These are phyloP conservation scores for Solea senegalensis DNA, from an alignment of 2,113 vertebrate genomes.

Conservation along the genomic window DNA sequence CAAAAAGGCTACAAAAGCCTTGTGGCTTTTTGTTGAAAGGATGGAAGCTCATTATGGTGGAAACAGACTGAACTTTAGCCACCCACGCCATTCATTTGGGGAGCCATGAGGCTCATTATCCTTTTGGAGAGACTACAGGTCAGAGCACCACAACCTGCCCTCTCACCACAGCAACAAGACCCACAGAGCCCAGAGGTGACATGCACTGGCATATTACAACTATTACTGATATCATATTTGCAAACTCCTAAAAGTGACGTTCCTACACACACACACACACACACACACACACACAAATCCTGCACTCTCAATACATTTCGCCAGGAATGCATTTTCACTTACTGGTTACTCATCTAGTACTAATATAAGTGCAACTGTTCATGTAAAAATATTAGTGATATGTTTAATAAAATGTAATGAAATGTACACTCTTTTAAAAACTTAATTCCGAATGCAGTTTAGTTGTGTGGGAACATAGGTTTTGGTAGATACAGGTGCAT, in stretches of 20 bases:
- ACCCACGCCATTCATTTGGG: slow-evolving; percentile 69
- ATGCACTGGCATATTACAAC: slow-evolving; percentile 34
- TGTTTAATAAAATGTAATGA: no score
- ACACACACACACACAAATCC: no score
- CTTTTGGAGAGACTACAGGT: slow-evolving; percentile 73
- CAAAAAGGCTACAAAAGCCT: slow-evolving; percentile 50
- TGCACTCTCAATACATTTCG: no score
- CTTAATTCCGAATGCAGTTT: no score
- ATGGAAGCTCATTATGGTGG: slow-evolving; percentile 70
- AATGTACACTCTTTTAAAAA: no score
- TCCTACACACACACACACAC: no score
- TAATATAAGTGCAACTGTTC: no score
- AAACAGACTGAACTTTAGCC: slow-evolving; percentile 63
- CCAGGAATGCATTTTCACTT: no score
- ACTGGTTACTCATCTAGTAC: no score
- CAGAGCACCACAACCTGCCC: slow-evolving; percentile 66
- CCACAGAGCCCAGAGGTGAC: slow-evolving; percentile 51
- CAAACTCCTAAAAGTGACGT: neutral
- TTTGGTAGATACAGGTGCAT: neutral
- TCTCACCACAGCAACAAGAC: slow-evolving; percentile 65
- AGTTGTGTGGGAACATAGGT: no score
- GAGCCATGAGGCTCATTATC: slow-evolving; percentile 79
- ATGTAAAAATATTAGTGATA: no score
- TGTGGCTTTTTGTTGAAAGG: slow-evolving; percentile 55
- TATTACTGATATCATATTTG: slow-evolving; percentile 49